A percentile compares a stretch with the other conserved stretches of the same genome.
Evolutionary conservation across 2,113 vertebrate genomes (phyloP).

Genomic region (Albula goreensis): DNA sequence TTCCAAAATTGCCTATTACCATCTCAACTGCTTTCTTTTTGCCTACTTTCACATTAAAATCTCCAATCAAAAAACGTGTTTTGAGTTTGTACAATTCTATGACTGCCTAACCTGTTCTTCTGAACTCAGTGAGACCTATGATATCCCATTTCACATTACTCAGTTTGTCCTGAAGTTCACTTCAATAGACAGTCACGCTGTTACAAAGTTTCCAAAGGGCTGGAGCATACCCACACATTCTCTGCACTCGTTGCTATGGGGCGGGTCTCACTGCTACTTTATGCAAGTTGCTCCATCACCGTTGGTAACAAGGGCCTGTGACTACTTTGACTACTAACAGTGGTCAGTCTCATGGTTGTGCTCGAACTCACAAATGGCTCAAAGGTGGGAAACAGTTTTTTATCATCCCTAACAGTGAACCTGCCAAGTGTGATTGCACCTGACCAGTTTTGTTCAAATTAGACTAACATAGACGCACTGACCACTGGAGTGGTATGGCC

Average conservation of each 20-base stretch:
- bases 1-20: constrained; percentile 7
- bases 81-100: neutral
- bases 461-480: neutral
- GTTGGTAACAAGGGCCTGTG: neutral
- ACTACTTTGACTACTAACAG: neutral
- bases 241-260: neutral
- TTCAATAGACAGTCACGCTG: neutral
- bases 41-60: neutral
- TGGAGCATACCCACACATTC: neutral
- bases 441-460: neutral
- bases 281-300: neutral
- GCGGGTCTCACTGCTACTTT: neutral
- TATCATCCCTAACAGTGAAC: neutral
- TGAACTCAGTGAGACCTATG: neutral
- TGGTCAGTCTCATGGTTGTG: neutral
- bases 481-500: neutral
- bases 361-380: neutral
- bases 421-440: neutral
- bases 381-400: neutral
- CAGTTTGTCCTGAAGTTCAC: neutral
- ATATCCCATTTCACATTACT: neutral
- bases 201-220: neutral
- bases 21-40: neutral
- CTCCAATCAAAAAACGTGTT: neutral
- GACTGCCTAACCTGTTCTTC: neutral